Evolutionary conservation across 2,888 invertebrate genomes (phyloP).

Genomic region (Blomia tropicalis): DNA sequence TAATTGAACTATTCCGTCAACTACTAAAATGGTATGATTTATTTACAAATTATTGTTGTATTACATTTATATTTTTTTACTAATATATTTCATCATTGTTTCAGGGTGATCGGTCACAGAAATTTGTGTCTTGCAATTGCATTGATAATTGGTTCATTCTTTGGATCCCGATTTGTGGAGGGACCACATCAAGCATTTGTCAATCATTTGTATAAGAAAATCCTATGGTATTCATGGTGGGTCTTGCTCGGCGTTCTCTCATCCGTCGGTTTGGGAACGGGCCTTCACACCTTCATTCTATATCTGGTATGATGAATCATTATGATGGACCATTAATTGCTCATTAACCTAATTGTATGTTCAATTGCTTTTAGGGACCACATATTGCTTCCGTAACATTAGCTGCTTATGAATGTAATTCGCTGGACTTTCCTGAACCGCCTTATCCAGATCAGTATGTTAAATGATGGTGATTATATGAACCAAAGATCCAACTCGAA

Average conservation of each 20-base stretch:
- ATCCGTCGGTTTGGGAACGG: slow-evolving; percentile 92
- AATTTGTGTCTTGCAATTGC: slow-evolving; percentile 12
- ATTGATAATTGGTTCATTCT: slow-evolving; percentile 2
- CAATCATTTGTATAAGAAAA: slow-evolving; percentile 19
- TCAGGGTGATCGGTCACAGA: slow-evolving; percentile 21
- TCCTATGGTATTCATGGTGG: slow-evolving; percentile 72
- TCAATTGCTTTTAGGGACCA: slow-evolving; percentile 52
- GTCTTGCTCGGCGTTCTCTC: slow-evolving; percentile 82
- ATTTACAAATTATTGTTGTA: slow-evolving; percentile 2
- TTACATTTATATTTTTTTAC: slow-evolving; percentile 35
- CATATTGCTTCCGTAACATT: slow-evolving; percentile 95
- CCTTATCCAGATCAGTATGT: slow-evolving; percentile 87
- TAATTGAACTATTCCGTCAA: slow-evolving; percentile 44
- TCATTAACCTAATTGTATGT: background rate
- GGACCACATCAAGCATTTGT: slow-evolving; percentile 28
- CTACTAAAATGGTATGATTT: slow-evolving; percentile 16
- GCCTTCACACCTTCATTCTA: slow-evolving; percentile 91
- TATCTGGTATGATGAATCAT: slow-evolving; percentile 48
- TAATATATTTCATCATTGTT: slow-evolving; percentile 41
- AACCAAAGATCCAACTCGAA: too few species aligned
- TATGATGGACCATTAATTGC: background rate
- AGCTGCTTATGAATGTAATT: slow-evolving; percentile 92
- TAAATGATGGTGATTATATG: too few species aligned
- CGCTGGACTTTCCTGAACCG: slow-evolving; percentile 85
- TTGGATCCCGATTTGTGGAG: slow-evolving; percentile 22